Base-by-base conservation (phyloP, 2,888 invertebrate species). In the Agrotis segetum region DNA sequence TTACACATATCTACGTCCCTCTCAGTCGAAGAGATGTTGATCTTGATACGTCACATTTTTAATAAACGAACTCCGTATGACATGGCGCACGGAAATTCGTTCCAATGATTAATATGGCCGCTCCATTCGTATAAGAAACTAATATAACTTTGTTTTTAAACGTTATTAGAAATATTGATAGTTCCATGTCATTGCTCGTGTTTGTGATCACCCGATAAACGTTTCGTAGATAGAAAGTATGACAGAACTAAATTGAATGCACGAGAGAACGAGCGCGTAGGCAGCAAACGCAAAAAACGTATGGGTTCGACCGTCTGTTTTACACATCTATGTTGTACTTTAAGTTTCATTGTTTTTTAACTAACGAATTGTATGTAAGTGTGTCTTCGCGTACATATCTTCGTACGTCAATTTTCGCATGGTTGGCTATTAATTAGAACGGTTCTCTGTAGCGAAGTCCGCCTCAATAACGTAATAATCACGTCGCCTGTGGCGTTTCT, bases 21-120 rank as follows among this genome's bases (percentile, higher is more conserved):
- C 90, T 95, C 91, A 80, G 82, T 84, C 93, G 89, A 91, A 89
- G 93, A 95, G 95, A 96, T 95, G 95, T 95, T 96, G 96, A 96
- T 96, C 96, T 96, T 95, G 95, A 96, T 96, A 96, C 96, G 96
- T 96, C 96, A 96, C 93, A 95, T 95, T 96, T 96, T 96, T 96
- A 96, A 96, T 96, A 96, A 96, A 96, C 96, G 96, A 94, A 96
- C 93, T 92, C 90, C 91, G 93, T 95, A 95, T 95, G 95, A 95
- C 95, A 95, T 92, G 95, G 94, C 91, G 94, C 93, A 95, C 93
- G 94, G 95, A 95, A 95, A 95, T 96, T 95, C 94, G 94, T 95
- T 95, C 92, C 92, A 93, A 96, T 96, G 96, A 96, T 96, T 96
- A 96, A 96, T 96, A 96, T 93, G 92, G 92, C 94, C 91, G 93